These are phyloP conservation scores for Ptilonorhynchus violaceus DNA, from an alignment of 2,113 vertebrate species.

Conservation along the genomic window DNA sequence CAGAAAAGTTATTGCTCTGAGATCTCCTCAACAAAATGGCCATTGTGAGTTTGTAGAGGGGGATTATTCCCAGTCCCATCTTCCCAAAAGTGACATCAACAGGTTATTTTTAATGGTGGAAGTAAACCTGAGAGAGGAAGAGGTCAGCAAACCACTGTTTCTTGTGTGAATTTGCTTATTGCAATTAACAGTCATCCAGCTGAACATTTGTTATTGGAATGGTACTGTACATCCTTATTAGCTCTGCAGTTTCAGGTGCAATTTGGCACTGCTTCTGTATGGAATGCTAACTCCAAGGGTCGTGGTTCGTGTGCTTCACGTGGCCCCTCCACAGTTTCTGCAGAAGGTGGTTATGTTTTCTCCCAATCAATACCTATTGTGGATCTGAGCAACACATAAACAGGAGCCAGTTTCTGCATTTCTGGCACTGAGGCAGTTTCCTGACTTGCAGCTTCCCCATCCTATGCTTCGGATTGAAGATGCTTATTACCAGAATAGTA, in stretches of 20 bases:
- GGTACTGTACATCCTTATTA: background rate
- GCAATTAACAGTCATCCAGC: conserved; percentile 26
- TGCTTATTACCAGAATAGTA: background rate
- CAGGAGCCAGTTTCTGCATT: background rate
- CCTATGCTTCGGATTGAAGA: background rate
- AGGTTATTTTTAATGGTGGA: background rate
- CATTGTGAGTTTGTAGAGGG: background rate
- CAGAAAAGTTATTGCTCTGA: background rate
- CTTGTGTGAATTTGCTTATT: background rate
- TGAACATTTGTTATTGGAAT: background rate
- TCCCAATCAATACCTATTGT: background rate
- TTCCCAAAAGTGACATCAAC: background rate
- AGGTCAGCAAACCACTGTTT: background rate
- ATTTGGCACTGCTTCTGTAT: background rate
- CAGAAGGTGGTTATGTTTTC: background rate
- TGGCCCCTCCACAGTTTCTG: background rate
- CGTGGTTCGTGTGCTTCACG: background rate
- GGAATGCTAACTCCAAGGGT: background rate
- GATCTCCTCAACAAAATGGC: background rate
- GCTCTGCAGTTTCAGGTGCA: background rate
- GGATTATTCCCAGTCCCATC: background rate
- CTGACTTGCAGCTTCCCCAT: background rate
- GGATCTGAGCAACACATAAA: background rate
- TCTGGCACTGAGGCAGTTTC: background rate
- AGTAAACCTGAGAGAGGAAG: background rate